Evolutionary conservation across 2,888 invertebrate species (phyloP).

Genomic region (Deilephila porcellus): DNA sequence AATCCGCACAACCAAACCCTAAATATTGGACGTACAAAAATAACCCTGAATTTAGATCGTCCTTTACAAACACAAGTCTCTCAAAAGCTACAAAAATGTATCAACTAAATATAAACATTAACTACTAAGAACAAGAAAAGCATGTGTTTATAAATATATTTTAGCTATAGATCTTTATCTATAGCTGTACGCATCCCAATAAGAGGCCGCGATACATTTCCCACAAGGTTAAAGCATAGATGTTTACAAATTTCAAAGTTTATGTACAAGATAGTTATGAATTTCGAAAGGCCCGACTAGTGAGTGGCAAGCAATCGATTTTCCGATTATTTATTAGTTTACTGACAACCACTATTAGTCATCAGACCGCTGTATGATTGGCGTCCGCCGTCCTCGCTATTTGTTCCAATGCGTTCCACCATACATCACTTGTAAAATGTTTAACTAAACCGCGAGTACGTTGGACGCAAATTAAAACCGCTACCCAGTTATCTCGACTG

Average conservation of each 20-base stretch:
- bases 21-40: background rate
- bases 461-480: slow-evolving; percentile 71
- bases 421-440: slow-evolving; percentile 58
- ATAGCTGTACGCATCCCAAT: background rate
- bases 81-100: no score
- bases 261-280: slow-evolving; percentile 5
- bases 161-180: background rate
- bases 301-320: slow-evolving; percentile 42
- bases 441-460: slow-evolving; percentile 53
- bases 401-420: slow-evolving; percentile 48
- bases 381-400: slow-evolving; percentile 53
- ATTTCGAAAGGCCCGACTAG: slow-evolving; percentile 17
- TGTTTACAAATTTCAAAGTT: slow-evolving; percentile 10
- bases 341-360: slow-evolving; percentile 68
- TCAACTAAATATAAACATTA: background rate
- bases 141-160: background rate
- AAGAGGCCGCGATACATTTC: slow-evolving; percentile 10
- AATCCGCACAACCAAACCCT: background rate
- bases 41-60: no score
- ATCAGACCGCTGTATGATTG: slow-evolving; percentile 45
- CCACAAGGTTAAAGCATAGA: slow-evolving; percentile 17
- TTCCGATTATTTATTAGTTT: slow-evolving; percentile 62
- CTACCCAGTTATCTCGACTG: slow-evolving; percentile 66
- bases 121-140: background rate
- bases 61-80: no score